These are phyloP conservation scores for Ooceraea biroi DNA, from an alignment of 1,140 invertebrate species.

Conservation along the genomic window DNA sequence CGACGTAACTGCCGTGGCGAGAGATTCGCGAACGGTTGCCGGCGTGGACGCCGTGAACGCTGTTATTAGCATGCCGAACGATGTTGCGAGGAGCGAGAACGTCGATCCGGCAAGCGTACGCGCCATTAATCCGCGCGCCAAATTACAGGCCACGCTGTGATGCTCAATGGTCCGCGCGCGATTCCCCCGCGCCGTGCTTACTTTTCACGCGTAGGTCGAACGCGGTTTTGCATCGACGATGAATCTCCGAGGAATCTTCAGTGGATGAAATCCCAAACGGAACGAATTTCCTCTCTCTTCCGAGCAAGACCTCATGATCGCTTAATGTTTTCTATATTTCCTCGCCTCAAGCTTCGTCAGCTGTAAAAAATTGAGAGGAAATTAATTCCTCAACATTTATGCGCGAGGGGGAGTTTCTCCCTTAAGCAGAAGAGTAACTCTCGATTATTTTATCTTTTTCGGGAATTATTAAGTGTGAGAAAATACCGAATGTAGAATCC, in stretches of 20 bases:
- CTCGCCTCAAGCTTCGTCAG: no score
- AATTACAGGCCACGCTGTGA: conserved; percentile 58
- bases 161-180: conserved; percentile 54
- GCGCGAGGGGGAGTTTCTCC: no score
- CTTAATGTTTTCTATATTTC: no score
- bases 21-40: conserved; percentile 48
- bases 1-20: conserved; percentile 41
- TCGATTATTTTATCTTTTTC: no score
- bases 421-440: no score
- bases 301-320: neutral
- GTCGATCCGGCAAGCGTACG: conserved; percentile 60
- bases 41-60: conserved; percentile 3
- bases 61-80: conserved; percentile 62
- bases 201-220: conserved; percentile 25
- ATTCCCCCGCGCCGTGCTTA: conserved; percentile 63
- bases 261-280: neutral
- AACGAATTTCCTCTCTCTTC: neutral
- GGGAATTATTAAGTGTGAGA: no score
- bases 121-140: conserved; percentile 61
- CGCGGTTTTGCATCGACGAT: neutral
- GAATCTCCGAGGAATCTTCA: conserved; percentile 26
- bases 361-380: neutral
- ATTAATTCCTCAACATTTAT: conserved; percentile 8
- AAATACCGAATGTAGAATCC: no score
- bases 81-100: conserved; percentile 59